Conservation (phyloP, 2,888 invertebrate species). For the Osmoderma eremita region DNA sequence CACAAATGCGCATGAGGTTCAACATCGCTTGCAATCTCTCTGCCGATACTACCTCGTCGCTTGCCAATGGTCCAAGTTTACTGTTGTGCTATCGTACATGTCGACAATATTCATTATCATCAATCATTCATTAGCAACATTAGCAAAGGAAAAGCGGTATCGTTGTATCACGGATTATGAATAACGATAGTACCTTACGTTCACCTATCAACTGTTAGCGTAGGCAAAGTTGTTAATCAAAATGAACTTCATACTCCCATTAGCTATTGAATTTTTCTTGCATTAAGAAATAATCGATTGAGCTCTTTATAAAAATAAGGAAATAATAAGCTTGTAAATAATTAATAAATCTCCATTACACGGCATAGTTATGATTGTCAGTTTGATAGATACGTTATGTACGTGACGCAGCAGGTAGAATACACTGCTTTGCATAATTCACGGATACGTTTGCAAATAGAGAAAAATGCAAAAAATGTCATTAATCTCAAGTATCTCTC, state of each 20-base stretch:
- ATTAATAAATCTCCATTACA: conserved; percentile 23
- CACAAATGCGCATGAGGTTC: too few species aligned
- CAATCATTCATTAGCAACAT: too few species aligned
- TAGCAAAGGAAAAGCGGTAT: too few species aligned
- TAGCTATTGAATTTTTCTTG: conserved; percentile 6
- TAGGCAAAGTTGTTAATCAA: conserved; percentile 10
- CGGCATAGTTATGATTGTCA: conserved; percentile 23
- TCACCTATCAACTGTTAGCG: conserved; percentile 2
- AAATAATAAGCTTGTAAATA: conserved; percentile 21
- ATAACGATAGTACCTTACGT: background rate
- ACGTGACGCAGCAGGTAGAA: conserved; percentile 14
- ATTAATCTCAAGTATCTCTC: conserved; percentile 37
- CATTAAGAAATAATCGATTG: conserved; percentile 2
- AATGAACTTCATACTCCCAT: conserved; percentile 12
- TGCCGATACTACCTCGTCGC: too few species aligned
- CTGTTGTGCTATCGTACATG: too few species aligned
- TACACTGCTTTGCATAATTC: conserved; percentile 31
- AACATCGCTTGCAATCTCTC: too few species aligned
- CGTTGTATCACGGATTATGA: background rate
- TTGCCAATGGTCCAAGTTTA: too few species aligned
- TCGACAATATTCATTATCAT: too few species aligned
- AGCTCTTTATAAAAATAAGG: conserved; percentile 6
- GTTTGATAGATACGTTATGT: conserved; percentile 10
- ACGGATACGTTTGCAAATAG: conserved; percentile 27
- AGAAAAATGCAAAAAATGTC: conserved; percentile 37